phyloP scores from a whole-genome alignment of 2,797 vertebrate genomes.

The Heterohyrax brucei region DNA sequence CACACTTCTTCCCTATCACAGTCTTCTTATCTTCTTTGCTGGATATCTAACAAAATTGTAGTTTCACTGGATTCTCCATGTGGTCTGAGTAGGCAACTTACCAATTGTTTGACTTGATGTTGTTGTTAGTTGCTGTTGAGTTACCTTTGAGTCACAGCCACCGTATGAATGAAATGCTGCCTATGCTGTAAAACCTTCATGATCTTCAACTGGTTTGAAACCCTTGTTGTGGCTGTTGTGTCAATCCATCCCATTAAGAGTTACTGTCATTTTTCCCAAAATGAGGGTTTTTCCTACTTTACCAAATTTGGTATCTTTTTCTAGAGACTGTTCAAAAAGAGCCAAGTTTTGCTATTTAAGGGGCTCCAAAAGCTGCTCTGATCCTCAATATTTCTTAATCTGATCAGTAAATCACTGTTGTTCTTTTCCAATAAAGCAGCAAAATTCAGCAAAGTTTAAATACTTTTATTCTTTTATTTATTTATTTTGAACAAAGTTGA shows the following conservation, averaged over 20 bases:
- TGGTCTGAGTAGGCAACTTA: neutral
- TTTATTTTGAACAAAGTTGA: neutral
- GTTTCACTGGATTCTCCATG: neutral
- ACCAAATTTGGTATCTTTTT: neutral
- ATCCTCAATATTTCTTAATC: conserved; percentile 31
- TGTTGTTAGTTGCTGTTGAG: neutral
- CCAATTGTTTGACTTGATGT: neutral
- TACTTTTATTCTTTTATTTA: neutral
- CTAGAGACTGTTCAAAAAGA: neutral
- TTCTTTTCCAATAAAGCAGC: conserved; percentile 35
- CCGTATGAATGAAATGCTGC: neutral
- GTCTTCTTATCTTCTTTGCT: neutral
- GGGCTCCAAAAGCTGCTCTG: neutral
- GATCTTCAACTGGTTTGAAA: neutral
- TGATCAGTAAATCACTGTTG: neutral
- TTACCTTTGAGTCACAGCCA: neutral
- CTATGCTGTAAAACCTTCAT: neutral
- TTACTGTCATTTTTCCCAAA: neutral
- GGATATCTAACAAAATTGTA: neutral
- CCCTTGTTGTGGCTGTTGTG: neutral
- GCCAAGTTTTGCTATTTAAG: neutral
- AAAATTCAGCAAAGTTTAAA: neutral
- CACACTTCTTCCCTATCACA: neutral
- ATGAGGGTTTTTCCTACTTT: neutral
- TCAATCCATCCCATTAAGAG: neutral